phyloP scores from a whole-genome alignment of 2,888 invertebrate genomes.

The Apamea epomidion region DNA sequence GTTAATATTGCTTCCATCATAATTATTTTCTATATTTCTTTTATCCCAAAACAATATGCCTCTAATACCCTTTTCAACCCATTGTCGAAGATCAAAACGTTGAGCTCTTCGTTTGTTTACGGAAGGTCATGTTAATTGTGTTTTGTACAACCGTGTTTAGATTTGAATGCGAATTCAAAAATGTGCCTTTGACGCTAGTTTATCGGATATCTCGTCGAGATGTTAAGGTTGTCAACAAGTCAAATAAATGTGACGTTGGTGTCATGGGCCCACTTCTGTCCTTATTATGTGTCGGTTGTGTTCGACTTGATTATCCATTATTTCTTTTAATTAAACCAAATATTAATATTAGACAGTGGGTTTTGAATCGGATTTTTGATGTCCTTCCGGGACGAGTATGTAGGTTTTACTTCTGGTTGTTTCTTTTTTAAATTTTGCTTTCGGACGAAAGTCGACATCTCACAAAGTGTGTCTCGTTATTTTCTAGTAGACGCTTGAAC shows the following conservation, averaged over 20 bases:
- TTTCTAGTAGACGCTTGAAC: constrained; percentile 89
- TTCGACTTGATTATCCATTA: constrained; percentile 65
- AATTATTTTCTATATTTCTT: constrained; percentile 57
- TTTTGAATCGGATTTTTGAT: constrained; percentile 71
- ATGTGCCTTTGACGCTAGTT: constrained; percentile 44
- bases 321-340: constrained; percentile 77
- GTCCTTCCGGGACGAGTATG: constrained; percentile 76
- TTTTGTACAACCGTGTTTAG: constrained; percentile 45
- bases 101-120: constrained; percentile 41
- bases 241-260: constrained; percentile 23
- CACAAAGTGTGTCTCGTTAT: constrained; percentile 84
- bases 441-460: constrained; percentile 77
- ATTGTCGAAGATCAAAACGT: constrained; percentile 56
- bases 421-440: constrained; percentile 82
- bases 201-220: constrained; percentile 30
- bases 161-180: constrained; percentile 47
- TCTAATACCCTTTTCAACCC: constrained; percentile 63
- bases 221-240: constrained; percentile 28
- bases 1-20: constrained; percentile 62
- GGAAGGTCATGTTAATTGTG: constrained; percentile 37
- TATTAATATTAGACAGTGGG: constrained; percentile 80
- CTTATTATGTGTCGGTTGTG: constrained; percentile 44
- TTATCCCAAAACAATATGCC: constrained; percentile 32
- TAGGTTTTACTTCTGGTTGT: constrained; percentile 79
- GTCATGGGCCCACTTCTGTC: constrained; percentile 42